Percentiles rank a stretch among this genome's conserved stretches.
These are phyloP conservation scores for Colius striatus DNA, from an alignment of 2,113 vertebrate species.

Conservation along the genomic window DNA sequence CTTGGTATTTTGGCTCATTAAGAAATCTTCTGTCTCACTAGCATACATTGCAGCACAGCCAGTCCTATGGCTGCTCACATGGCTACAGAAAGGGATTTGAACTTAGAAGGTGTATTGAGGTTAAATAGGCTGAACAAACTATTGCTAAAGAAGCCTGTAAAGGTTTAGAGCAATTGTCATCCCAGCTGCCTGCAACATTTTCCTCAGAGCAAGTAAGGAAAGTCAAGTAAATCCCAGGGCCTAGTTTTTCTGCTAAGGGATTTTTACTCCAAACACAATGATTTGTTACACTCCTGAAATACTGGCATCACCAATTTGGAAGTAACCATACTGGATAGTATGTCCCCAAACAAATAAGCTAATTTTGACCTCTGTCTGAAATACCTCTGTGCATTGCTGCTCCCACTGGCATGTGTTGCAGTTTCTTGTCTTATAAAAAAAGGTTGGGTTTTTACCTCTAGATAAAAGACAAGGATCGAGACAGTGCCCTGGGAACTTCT, in stretches of 20 bases:
- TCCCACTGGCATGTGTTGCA: not conserved
- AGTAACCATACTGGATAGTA: not conserved
- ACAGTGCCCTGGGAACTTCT: conserved; percentile 83
- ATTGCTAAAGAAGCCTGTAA: not conserved
- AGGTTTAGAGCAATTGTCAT: not conserved
- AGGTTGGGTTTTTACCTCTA: not conserved
- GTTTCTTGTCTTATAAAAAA: not conserved
- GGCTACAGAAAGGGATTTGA: not conserved
- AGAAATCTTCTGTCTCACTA: not conserved
- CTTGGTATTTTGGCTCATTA: not conserved
- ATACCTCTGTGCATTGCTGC: not conserved
- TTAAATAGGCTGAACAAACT: not conserved
- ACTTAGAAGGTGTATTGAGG: not conserved
- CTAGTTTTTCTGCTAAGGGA: not conserved
- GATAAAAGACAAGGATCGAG: conserved; percentile 88
- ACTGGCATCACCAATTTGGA: not conserved
- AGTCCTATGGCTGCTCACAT: not conserved
- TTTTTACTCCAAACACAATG: not conserved
- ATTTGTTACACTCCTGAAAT: not conserved
- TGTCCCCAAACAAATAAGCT: not conserved
- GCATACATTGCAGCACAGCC: not conserved
- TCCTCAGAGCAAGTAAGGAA: not conserved
- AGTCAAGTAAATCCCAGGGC: not conserved
- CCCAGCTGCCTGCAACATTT: not conserved
- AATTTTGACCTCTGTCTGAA: not conserved